Conservation (phyloP, 2,113 vertebrate species). For the Eurypyga helias region DNA sequence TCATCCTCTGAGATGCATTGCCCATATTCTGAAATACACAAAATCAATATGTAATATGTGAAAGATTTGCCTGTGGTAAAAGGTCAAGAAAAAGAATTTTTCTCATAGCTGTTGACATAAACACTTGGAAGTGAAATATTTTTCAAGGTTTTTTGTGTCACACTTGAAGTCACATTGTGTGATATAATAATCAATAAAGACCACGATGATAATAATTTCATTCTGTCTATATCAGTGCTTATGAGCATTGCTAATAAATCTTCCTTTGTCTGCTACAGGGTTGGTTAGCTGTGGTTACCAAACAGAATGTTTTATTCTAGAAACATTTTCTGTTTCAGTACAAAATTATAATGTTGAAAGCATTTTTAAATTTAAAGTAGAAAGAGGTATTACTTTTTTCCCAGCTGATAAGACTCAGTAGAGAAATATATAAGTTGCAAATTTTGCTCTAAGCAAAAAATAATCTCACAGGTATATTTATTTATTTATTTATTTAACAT, state of each 20-base stretch:
- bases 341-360: background rate
- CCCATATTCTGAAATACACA: constrained; percentile 18
- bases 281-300: background rate
- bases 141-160: constrained; percentile 14
- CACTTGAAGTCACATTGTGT: constrained; percentile 9
- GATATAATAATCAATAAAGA: constrained; percentile 36
- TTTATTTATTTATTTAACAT: background rate
- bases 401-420: background rate
- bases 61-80: constrained; percentile 23
- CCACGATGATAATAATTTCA: background rate
- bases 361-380: constrained; percentile 3
- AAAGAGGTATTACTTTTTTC: background rate
- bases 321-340: background rate
- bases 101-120: constrained; percentile 19
- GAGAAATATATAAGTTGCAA: background rate
- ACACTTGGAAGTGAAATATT: constrained; percentile 10
- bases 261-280: background rate
- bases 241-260: background rate
- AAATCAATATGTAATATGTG: constrained; percentile 48
- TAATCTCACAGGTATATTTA: background rate
- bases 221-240: background rate
- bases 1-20: background rate
- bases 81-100: constrained; percentile 43
- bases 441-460: constrained; percentile 2
- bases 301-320: background rate